Conservation (phyloP, 2,888 invertebrate species). For the Chaetoderma sp. region DNA sequence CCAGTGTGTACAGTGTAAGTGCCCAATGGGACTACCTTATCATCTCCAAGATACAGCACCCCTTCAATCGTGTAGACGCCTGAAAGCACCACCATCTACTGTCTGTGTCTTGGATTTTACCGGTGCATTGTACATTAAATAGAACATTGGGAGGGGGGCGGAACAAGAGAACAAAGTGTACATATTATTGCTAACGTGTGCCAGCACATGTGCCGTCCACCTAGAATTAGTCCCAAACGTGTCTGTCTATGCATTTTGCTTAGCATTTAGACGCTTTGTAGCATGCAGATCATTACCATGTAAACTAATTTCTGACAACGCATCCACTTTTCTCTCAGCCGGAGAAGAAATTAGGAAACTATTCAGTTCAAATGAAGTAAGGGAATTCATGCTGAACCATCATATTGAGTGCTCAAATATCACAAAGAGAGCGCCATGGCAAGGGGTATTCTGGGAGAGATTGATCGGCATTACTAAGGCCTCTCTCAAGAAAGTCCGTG, state of each 20-base stretch:
- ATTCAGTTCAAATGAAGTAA: too few species aligned
- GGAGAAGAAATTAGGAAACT: too few species aligned
- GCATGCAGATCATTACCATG: conserved; percentile 27
- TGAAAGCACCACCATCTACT: conserved; percentile 23
- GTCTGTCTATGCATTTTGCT: conserved; percentile 22
- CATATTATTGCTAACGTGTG: too few species aligned
- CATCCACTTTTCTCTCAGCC: too few species aligned
- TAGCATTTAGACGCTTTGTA: too few species aligned
- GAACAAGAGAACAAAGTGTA: conserved; percentile 30
- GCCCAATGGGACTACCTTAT: conserved; percentile 26
- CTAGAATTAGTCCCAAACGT: conserved; percentile 30
- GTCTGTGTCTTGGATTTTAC: conserved; percentile 33
- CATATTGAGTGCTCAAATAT: conserved; percentile 32
- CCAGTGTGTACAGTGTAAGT: conserved; percentile 24
- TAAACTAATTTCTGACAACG: too few species aligned
- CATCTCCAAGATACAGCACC: conserved; percentile 20
- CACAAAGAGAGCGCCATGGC: conserved; percentile 32
- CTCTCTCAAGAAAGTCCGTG: conserved; percentile 22
- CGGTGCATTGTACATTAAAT: conserved; percentile 16
- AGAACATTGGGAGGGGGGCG: neutral
- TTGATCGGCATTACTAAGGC: conserved; percentile 29
- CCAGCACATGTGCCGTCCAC: conserved; percentile 34
- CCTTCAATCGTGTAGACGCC: conserved; percentile 19
- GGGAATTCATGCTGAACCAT: too few species aligned
- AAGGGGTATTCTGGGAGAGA: conserved; percentile 37